Evolutionary conservation across 1,140 invertebrate species (phyloP), one percentile per base, ranked within the genome.

Genomic region (Drosophila tani): DNA sequence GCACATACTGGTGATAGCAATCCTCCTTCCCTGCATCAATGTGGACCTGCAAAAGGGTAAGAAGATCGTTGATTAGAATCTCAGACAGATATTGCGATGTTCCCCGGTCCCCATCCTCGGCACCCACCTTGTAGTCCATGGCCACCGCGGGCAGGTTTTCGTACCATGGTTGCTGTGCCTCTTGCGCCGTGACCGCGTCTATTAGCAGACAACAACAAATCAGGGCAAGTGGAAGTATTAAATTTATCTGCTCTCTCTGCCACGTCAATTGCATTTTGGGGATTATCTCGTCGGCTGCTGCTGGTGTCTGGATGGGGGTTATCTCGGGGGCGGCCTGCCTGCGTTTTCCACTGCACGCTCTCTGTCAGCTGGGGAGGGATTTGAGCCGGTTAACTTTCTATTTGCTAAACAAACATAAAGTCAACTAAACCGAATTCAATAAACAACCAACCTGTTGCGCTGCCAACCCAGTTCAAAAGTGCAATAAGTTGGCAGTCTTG

Each of bases 1-100:
- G 96, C 55, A 98, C 97, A 94, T 96, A 98, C 94, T 98, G 97
- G 93, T 96, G 98, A 92, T 98, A 99, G 94, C 98, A 99, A 84
- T 98, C 98, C 93, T 99, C 97, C 94, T 98, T 98, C 32, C 97
- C 97, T 11, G 97, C 96, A 92, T 98, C 97, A 64, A 99, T 96
- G 93, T 98, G 97, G 17, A 98, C 96, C 87, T 86, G 46, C 27
- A 51, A 68, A 9, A 32, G 4, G 15, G 53, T 14, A 63, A 56
- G 3, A 11, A 11, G 56, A 15, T 2, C 11, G 2, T 5, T 49
- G 19, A 53, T 41, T 47, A 12, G 6, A 29, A 5, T 32, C 55
- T 27, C 9, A 14, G 12, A n/a, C 4, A 14, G 9, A 8, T 3
- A 21, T 19, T 7, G 14, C 38, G 5, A 12, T 21, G 17, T n/a